These are phyloP conservation scores for Ganaspis brasiliensis DNA, from an alignment of 2,888 invertebrate species.

Conservation along the genomic window DNA sequence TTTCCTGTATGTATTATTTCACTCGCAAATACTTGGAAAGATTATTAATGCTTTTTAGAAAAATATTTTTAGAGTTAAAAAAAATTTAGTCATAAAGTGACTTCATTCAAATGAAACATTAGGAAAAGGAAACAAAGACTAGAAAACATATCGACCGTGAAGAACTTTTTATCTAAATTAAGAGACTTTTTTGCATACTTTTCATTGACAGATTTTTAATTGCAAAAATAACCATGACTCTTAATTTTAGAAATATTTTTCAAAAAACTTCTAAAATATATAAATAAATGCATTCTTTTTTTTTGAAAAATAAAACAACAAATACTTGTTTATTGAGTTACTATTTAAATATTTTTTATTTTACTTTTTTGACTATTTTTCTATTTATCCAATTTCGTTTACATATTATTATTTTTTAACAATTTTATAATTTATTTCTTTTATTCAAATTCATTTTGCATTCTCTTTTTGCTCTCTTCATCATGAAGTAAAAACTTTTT, in stretches of 20 bases:
- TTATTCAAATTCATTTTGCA: too few species aligned
- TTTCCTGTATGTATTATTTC: background rate
- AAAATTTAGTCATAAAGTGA: background rate
- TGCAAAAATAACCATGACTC: background rate
- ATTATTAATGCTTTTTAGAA: slow-evolving; percentile 12
- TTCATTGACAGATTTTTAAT: background rate
- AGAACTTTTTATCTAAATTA: slow-evolving; percentile 5
- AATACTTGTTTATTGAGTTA: too few species aligned
- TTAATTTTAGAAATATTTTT: background rate
- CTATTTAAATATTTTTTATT: too few species aligned
- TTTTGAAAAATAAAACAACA: too few species aligned
- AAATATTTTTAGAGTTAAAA: background rate
- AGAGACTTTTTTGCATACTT: background rate
- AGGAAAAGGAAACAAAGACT: background rate
- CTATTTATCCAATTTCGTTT: too few species aligned
- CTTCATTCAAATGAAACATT: background rate
- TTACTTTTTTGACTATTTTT: too few species aligned
- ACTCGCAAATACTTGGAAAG: background rate
- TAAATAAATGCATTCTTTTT: too few species aligned
- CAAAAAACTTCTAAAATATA: too few species aligned
- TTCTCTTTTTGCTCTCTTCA: too few species aligned
- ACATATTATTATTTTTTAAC: background rate
- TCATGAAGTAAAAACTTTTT: too few species aligned
- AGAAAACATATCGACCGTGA: slow-evolving; percentile 24
- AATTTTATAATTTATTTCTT: background rate